Percentiles rank a stretch among this genome's conserved stretches.
Conservation (phyloP, 1,140 invertebrate species). For the Drosophila kikkawai region DNA sequence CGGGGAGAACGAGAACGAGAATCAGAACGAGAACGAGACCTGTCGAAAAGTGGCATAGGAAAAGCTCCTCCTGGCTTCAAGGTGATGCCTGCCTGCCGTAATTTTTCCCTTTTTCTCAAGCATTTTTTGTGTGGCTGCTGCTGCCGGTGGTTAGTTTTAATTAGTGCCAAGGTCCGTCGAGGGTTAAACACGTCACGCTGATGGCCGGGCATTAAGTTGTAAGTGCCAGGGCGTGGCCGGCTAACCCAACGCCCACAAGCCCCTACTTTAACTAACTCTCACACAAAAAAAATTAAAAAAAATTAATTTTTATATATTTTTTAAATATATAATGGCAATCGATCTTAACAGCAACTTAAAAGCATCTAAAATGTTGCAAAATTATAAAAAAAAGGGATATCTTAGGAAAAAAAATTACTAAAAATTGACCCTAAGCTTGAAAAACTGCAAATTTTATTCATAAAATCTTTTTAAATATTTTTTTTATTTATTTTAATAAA, state of each 20-base stretch:
- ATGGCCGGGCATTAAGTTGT: constrained; percentile 73
- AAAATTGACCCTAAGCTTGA: not conserved
- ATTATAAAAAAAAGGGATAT: not conserved
- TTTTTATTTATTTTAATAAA: not conserved
- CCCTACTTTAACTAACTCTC: not conserved
- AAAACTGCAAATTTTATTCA: not conserved
- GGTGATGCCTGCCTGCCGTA: constrained; percentile 37
- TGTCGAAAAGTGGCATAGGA: constrained; percentile 50
- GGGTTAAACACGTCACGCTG: constrained; percentile 68
- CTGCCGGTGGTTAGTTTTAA: constrained; percentile 60
- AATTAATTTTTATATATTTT: not conserved
- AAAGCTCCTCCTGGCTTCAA: constrained; percentile 23
- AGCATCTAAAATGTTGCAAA: not conserved
- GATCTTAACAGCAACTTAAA: not conserved
- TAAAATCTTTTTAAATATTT: not conserved
- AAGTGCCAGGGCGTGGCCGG: constrained; percentile 63
- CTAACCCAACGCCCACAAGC: constrained; percentile 23
- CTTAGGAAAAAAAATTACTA: not conserved
- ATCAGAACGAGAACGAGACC: constrained; percentile 5
- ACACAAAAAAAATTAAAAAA: not conserved
- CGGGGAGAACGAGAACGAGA: not conserved
- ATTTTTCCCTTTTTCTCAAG: constrained; percentile 36
- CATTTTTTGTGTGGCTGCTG: constrained; percentile 30
- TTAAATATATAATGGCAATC: too few species aligned
- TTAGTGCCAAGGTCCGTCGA: constrained; percentile 73